Base-by-base conservation (phyloP, 2,888 invertebrate species). In the Troides aeacus region DNA sequence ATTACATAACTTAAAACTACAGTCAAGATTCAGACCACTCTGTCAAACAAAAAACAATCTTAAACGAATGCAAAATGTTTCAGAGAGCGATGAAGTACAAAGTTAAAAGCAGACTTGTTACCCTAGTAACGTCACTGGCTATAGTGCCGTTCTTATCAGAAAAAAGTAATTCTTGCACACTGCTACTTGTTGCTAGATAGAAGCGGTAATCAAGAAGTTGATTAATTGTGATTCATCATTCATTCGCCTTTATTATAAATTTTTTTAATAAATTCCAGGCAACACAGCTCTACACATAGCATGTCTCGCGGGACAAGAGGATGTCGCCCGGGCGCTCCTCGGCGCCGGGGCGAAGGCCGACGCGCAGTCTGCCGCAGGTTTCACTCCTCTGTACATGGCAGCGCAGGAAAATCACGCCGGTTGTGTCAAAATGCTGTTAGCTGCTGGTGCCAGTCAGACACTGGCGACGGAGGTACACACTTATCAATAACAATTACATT, bases 341-440 rank as follows among this genome's bases (percentile, higher is more conserved):
- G 96, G 97, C 78, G 95, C 97, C 81, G 97, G 97, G 78, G 99
- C 99, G 77, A 96, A 97, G 82, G 97, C 99, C 78, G 99, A 99
- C 89, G 97, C 98, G 18, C 99, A 99, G 87, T 98, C 98, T 1
- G 96, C 98, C 76, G 99, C 98, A 85, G 99, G 99, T 61, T 99
- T 99, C 92, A 99, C 99, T 0, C 99, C 99, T 0, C 93, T 99
- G 61, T 99, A 99, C 87, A 99, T 99, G 99, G 99, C 99, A 5
- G 98, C 99, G 15, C 99, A 99, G 90, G 99, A 99, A 88, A 98
- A 98, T 86, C 98, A 99, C 84, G 98, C 98, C 73, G 95, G 94
- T 10, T 98, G 98, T 77, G 99, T 99, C 74, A 96, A 97, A 83
- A 96, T 97, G 92, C 93, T 99, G 71, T 93, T 99, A 69, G 94